Conservation (phyloP, 2,888 invertebrate species). For the Polydrusus tereticollis region DNA sequence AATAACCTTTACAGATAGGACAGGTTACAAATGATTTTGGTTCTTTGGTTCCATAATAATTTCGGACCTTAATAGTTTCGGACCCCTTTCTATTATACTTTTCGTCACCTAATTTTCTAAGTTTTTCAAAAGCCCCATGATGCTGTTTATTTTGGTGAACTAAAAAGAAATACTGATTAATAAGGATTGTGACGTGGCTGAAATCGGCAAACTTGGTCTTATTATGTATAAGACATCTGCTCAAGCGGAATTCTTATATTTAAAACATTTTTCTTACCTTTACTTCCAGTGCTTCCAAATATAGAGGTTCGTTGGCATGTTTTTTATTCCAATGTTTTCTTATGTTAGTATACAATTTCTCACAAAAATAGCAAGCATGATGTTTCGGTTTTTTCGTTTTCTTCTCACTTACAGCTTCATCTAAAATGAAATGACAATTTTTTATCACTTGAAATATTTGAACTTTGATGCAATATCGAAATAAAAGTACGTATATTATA, state of each 20-base stretch:
- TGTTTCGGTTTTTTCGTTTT: background rate
- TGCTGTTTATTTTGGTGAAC: background rate
- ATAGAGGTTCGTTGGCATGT: background rate
- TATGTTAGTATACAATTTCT: background rate
- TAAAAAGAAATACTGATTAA: background rate
- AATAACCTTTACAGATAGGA: background rate
- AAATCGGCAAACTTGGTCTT: too few species aligned
- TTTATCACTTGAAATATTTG: background rate
- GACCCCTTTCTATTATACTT: background rate
- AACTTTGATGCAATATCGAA: background rate
- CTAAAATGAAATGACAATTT: background rate
- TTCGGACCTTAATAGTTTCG: background rate
- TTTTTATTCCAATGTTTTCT: background rate
- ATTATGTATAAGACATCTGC: background rate
- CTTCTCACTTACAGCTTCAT: background rate
- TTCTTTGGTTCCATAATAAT: background rate
- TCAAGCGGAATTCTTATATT: background rate
- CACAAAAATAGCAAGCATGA: background rate
- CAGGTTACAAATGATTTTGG: background rate
- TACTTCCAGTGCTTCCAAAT: background rate
- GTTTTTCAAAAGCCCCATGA: constrained; percentile 10
- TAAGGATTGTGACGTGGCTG: too few species aligned
- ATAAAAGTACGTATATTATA: background rate
- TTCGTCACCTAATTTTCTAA: background rate
- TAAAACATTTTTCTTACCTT: background rate